Evolutionary conservation across 2,113 vertebrate species (phyloP).

Genomic region (Falco punctatus): DNA sequence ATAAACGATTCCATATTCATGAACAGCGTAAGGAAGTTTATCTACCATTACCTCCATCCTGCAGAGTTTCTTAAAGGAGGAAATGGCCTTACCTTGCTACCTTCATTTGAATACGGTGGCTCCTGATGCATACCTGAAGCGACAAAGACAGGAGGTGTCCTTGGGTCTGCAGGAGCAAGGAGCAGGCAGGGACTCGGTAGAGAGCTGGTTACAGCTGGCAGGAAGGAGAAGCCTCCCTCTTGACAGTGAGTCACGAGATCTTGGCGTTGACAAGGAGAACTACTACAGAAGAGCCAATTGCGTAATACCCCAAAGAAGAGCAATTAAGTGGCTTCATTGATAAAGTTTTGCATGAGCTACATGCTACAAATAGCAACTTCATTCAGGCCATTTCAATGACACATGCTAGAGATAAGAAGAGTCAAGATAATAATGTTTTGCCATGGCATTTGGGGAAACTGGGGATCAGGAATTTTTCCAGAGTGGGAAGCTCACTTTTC

Average conservation of each 20-base stretch:
- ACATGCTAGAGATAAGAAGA: not conserved
- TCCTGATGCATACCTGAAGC: not conserved
- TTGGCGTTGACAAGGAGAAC: not conserved
- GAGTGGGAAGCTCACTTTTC: not conserved
- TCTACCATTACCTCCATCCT: not conserved
- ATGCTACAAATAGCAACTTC: not conserved
- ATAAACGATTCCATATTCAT: not conserved
- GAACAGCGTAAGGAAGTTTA: not conserved
- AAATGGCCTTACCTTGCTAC: not conserved
- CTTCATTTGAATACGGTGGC: not conserved
- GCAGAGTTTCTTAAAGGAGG: not conserved
- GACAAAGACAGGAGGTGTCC: not conserved
- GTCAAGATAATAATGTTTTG: not conserved
- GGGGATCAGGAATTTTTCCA: not conserved
- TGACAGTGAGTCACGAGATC: conserved; percentile 49
- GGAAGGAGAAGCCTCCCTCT: conserved; percentile 4
- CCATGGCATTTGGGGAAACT: not conserved
- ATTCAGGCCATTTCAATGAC: not conserved
- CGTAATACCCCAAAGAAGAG: not conserved
- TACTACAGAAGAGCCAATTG: not conserved
- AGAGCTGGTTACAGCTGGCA: not conserved
- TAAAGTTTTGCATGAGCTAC: not conserved
- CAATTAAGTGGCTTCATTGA: conserved; percentile 2
- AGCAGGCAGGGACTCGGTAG: not conserved
- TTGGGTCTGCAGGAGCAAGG: not conserved